Percentiles rank a stretch among this genome's conserved stretches.
phyloP scores from a whole-genome alignment of 2,113 vertebrate species.

The Saimiri boliviensis region DNA sequence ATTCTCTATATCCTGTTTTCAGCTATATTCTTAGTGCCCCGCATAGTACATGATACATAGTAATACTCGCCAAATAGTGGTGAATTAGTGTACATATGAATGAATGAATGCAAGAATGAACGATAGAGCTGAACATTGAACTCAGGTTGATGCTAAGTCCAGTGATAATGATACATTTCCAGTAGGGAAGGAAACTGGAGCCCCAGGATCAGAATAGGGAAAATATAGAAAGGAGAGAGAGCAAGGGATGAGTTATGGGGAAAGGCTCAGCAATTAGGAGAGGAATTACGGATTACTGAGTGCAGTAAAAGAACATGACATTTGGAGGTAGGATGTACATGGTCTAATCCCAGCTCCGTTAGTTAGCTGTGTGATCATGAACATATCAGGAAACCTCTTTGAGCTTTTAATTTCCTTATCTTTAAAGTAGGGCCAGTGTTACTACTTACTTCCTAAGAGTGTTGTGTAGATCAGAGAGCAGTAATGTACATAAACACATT shows the following conservation, averaged over 20 bases:
- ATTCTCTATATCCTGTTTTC: background rate
- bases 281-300: background rate
- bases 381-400: background rate
- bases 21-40: background rate
- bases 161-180: background rate
- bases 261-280: background rate
- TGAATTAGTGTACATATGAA: background rate
- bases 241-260: background rate
- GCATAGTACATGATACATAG: background rate
- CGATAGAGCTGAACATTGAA: background rate
- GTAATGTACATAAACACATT: background rate
- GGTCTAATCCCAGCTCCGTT: background rate
- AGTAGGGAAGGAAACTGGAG: background rate
- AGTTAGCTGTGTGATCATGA: background rate
- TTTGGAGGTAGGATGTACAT: background rate
- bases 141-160: background rate
- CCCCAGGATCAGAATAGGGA: background rate
- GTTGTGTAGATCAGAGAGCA: background rate
- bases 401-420: background rate
- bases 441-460: background rate
- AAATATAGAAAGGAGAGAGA: background rate
- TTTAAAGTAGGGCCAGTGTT: background rate
- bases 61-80: background rate
- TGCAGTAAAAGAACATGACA: background rate
- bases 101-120: background rate